Conservation (phyloP, 2,888 invertebrate species). For the Rhodophaea formosa region DNA sequence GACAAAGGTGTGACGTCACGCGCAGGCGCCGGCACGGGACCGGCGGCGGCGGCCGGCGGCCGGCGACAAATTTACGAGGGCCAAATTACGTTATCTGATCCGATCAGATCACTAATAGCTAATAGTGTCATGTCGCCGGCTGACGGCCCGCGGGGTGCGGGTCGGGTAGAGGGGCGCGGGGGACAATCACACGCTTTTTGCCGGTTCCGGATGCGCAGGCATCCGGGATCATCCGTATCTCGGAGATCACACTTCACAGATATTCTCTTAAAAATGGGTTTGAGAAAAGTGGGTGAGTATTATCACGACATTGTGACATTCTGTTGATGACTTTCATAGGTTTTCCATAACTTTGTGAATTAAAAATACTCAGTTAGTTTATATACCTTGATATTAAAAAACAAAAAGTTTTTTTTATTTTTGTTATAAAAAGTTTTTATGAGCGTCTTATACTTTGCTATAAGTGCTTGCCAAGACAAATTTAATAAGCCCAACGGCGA, state of each 20-base stretch:
- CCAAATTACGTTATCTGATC: conserved; percentile 20
- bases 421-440: no score
- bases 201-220: conserved; percentile 6
- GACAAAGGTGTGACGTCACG: conserved; percentile 5
- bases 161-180: background rate
- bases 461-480: no score
- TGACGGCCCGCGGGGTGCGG: background rate
- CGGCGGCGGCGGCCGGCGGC: background rate
- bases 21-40: conserved; percentile 6
- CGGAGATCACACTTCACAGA: conserved; percentile 2
- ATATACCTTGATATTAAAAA: no score
- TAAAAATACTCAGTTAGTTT: no score
- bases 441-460: no score
- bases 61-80: conserved; percentile 18
- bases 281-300: background rate
- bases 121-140: conserved; percentile 8
- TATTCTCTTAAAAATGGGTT: background rate
- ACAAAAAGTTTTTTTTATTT: no score
- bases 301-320: background rate
- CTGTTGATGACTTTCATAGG: no score
- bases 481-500: no score
- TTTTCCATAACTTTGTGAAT: no score
- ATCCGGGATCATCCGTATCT: background rate
- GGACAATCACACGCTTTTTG: conserved; percentile 10
- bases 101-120: conserved; percentile 13